A percentile compares a stretch with the other conserved stretches of the same genome.
Evolutionary conservation across 2,113 vertebrate genomes (phyloP).

Genomic region (Nibea albiflora): DNA sequence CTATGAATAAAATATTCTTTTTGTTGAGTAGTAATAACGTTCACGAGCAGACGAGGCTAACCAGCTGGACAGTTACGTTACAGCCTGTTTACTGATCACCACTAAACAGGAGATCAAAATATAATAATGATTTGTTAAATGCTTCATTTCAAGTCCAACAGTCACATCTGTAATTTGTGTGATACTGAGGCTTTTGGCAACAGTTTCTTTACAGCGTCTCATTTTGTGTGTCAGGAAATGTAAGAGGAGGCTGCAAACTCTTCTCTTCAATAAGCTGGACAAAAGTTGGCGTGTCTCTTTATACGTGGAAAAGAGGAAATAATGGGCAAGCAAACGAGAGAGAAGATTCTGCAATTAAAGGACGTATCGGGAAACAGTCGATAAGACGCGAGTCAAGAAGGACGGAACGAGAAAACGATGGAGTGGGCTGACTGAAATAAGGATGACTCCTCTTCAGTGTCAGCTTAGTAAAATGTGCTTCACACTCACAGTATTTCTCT

Average conservation of each 20-base stretch:
- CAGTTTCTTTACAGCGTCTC: background rate
- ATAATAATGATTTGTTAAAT: too few species aligned
- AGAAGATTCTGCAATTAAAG: background rate
- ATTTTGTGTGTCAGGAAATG: background rate
- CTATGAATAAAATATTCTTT: too few species aligned
- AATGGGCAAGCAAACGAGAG: slow-evolving; percentile 1
- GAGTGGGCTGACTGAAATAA: slow-evolving; percentile 19
- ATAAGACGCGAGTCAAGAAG: background rate
- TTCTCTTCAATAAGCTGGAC: slow-evolving; percentile 6
- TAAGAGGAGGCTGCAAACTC: background rate
- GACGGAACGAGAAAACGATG: background rate
- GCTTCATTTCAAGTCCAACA: too few species aligned
- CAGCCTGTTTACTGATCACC: too few species aligned
- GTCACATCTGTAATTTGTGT: background rate
- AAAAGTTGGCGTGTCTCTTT: background rate
- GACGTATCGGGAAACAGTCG: background rate
- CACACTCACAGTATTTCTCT: background rate
- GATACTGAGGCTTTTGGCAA: background rate
- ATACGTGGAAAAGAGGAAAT: slow-evolving; percentile 13
- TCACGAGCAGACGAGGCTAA: too few species aligned
- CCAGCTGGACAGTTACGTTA: too few species aligned
- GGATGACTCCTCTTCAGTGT: slow-evolving; percentile 20
- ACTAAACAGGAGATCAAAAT: too few species aligned
- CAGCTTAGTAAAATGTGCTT: slow-evolving; percentile 3
- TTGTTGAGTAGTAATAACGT: too few species aligned